Conservation (phyloP, 1,140 invertebrate genomes). For the Tachypleus tridentatus region DNA sequence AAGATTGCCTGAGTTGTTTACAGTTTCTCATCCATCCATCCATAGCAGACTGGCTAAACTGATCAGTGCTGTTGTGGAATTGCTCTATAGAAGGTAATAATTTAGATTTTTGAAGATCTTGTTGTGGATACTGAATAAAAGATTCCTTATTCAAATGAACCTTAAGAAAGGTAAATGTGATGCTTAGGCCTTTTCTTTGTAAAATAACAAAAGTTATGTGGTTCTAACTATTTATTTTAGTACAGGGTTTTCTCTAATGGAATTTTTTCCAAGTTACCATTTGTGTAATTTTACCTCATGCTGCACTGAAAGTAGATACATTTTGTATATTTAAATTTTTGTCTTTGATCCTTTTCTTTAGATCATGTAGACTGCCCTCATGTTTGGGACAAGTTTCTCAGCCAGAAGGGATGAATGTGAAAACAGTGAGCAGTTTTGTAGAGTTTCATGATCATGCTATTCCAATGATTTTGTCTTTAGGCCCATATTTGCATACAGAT, state of each 20-base stretch:
- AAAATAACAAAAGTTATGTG: no score
- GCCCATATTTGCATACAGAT: constrained; percentile 76
- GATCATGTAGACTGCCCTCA: constrained; percentile 54
- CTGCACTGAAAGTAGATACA: neutral
- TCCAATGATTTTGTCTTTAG: constrained; percentile 75
- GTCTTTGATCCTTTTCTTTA: constrained; percentile 30
- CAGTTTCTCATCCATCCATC: constrained; percentile 63
- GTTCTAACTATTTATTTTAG: no score
- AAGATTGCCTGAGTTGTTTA: constrained; percentile 65
- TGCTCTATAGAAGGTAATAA: constrained; percentile 65
- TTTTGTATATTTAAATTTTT: constrained; percentile 1
- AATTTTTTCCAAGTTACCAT: no score
- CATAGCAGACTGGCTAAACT: constrained; percentile 63
- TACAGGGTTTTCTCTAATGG: no score
- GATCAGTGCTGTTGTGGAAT: constrained; percentile 73
- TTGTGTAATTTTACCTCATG: neutral
- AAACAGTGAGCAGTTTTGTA: constrained; percentile 46
- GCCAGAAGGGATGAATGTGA: constrained; percentile 12
- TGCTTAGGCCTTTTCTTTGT: no score
- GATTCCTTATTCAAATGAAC: neutral
- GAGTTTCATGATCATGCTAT: constrained; percentile 65
- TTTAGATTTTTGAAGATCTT: neutral
- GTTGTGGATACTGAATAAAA: neutral
- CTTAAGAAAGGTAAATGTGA: neutral
- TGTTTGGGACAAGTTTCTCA: constrained; percentile 25